A percentile compares a stretch with the other conserved stretches of the same genome.
Conservation (phyloP, 2,113 vertebrate species). For the Heterotilapia buettikoferi region DNA sequence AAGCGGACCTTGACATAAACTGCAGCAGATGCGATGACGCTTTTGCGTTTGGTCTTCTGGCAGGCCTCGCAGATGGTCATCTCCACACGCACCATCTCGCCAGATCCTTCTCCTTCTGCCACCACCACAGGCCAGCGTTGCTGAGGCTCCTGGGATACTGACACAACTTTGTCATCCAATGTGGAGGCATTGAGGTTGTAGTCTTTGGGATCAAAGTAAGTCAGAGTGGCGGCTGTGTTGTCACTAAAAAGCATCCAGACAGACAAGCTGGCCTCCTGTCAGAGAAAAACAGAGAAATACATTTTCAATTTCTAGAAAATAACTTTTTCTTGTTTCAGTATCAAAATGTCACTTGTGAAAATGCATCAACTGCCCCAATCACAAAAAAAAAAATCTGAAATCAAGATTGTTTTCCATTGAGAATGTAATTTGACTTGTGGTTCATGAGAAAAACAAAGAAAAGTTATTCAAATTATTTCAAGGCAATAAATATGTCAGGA, state of each 20-base stretch:
- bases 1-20: slow-evolving; percentile 86
- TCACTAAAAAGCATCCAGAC: slow-evolving; percentile 96
- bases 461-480: not conserved
- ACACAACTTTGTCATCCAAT: slow-evolving; percentile 83
- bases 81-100: slow-evolving; percentile 81
- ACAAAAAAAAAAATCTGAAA: not conserved
- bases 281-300: not conserved
- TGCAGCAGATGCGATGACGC: slow-evolving; percentile 79
- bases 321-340: not conserved
- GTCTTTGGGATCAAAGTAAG: slow-evolving; percentile 90
- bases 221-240: slow-evolving; percentile 84
- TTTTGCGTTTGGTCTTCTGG: slow-evolving; percentile 97
- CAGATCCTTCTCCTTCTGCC: slow-evolving; percentile 84
- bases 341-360: not conserved
- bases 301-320: not conserved
- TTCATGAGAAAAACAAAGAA: not conserved
- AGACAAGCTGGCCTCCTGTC: slow-evolving; percentile 89
- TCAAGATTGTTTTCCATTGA: not conserved
- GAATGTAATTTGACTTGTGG: not conserved
- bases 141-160: slow-evolving; percentile 81
- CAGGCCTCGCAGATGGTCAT: slow-evolving; percentile 93
- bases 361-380: accelerated
- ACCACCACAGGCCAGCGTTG: slow-evolving; percentile 81
- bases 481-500: accelerated
- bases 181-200: slow-evolving; percentile 89